A percentile compares a stretch with the other conserved stretches of the same genome.
phyloP scores from a whole-genome alignment of 2,797 vertebrate species.

The Vultur gryphus region DNA sequence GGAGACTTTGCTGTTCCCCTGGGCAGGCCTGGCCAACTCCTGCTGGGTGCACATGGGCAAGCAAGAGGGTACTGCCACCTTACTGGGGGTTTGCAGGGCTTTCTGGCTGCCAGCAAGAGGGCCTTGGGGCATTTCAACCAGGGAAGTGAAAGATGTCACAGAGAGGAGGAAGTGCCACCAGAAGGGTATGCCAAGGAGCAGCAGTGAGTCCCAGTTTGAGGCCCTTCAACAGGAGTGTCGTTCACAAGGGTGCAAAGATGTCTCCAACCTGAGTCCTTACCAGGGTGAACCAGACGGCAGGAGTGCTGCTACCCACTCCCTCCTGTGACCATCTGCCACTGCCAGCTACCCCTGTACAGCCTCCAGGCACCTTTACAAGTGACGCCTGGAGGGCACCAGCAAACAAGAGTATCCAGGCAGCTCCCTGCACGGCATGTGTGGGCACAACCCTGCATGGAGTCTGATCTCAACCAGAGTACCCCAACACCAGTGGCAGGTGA shows the following conservation, averaged over 20 bases:
- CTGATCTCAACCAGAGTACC: background rate
- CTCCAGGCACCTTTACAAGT: background rate
- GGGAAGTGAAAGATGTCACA: background rate
- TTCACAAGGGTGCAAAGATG: background rate
- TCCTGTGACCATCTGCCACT: background rate
- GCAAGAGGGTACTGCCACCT: background rate
- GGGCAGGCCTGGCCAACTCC: background rate
- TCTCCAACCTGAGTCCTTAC: background rate
- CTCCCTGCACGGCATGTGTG: accelerated
- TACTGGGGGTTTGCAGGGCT: background rate
- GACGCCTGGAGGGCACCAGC: background rate
- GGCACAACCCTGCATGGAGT: accelerated
- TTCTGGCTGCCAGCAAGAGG: background rate
- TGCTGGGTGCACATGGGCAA: accelerated
- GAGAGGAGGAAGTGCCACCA: background rate
- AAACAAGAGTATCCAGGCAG: background rate
- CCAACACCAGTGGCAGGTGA: background rate
- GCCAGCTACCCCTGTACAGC: background rate
- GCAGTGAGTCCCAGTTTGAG: background rate
- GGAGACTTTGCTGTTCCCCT: background rate
- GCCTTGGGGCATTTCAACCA: background rate
- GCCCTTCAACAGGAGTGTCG: background rate
- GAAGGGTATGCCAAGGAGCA: background rate
- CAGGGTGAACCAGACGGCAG: background rate
- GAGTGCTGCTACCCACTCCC: accelerated